Evolutionary conservation across 1,140 invertebrate species (phyloP).

Genomic region (Aphaenogaster ashmeadi): DNA sequence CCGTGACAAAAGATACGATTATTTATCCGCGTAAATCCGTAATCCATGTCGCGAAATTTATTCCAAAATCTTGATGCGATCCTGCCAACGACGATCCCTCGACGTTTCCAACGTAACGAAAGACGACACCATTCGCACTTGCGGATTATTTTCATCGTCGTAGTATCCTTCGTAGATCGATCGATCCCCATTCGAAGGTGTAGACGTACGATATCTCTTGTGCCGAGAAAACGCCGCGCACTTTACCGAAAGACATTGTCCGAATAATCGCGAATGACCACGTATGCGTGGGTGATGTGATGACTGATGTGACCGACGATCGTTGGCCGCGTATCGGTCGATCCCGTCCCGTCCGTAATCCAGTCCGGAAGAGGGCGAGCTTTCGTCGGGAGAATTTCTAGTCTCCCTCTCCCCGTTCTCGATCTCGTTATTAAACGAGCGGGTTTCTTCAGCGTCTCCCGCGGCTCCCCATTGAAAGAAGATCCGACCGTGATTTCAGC

Average conservation of each 20-base stretch:
- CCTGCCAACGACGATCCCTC: neutral
- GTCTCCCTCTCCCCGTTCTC: neutral
- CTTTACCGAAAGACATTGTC: constrained; percentile 10
- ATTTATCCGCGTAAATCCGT: neutral
- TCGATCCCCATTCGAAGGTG: neutral
- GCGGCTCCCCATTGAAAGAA: constrained; percentile 23
- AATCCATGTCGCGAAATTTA: constrained; percentile 12
- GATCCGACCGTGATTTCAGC: constrained; percentile 58
- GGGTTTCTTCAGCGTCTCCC: constrained; percentile 24
- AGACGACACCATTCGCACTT: constrained; percentile 16
- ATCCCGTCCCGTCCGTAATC: neutral
- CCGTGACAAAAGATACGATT: neutral
- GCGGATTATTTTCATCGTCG: neutral
- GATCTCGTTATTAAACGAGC: neutral
- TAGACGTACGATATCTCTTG: neutral
- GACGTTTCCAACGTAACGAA: constrained; percentile 13
- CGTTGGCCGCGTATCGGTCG: neutral
- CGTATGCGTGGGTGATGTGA: neutral
- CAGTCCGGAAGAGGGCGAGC: no score
- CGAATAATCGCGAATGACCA: neutral
- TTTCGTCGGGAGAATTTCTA: neutral
- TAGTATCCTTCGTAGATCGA: neutral
- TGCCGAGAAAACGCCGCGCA: neutral
- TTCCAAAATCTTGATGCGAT: neutral
- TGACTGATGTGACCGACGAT: neutral